phyloP scores from a whole-genome alignment of 2,797 vertebrate species.

The Myripristis jacobus region DNA sequence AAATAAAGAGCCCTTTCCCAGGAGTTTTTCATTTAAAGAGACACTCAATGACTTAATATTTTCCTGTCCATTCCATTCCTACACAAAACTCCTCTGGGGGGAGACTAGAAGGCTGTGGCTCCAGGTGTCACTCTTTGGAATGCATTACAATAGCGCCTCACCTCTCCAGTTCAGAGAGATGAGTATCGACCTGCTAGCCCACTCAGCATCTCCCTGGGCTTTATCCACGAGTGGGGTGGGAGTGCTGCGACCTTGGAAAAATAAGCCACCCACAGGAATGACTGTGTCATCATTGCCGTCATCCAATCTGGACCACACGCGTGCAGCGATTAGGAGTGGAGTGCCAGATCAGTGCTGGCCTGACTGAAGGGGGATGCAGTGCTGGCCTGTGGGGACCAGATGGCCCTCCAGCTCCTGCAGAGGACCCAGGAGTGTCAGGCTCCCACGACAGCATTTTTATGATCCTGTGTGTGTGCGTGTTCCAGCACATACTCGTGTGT shows the following conservation, averaged over 20 bases:
- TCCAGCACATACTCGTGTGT: background rate
- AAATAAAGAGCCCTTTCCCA: slow-evolving; percentile 6
- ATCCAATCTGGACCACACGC: slow-evolving; percentile 78
- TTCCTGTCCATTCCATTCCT: too few relatives aligned
- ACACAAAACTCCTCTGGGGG: slow-evolving; percentile 14
- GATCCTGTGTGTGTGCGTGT: slow-evolving; percentile 20
- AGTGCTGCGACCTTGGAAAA: slow-evolving; percentile 82
- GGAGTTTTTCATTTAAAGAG: too few relatives aligned
- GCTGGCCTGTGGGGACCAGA: slow-evolving; percentile 81
- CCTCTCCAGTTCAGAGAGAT: slow-evolving; percentile 35
- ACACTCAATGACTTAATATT: too few relatives aligned
- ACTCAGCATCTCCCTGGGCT: slow-evolving; percentile 72
- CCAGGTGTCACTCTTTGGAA: slow-evolving; percentile 10
- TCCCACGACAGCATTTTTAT: slow-evolving; percentile 38
- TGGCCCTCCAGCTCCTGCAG: slow-evolving; percentile 76
- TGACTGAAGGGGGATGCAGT: slow-evolving; percentile 64
- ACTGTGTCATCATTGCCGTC: slow-evolving; percentile 75
- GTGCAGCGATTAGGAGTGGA: slow-evolving; percentile 62
- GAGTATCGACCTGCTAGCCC: slow-evolving; percentile 54
- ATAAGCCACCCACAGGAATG: slow-evolving; percentile 78
- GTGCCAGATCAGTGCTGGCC: slow-evolving; percentile 75
- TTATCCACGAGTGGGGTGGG: slow-evolving; percentile 65
- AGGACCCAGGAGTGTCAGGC: slow-evolving; percentile 53
- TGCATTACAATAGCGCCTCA: slow-evolving; percentile 15
- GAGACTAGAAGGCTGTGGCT: slow-evolving; percentile 14